Evolutionary conservation across 2,888 invertebrate genomes (phyloP), one percentile per base, ranked within the genome.

Genomic region (Cosmopolites sordidus): DNA sequence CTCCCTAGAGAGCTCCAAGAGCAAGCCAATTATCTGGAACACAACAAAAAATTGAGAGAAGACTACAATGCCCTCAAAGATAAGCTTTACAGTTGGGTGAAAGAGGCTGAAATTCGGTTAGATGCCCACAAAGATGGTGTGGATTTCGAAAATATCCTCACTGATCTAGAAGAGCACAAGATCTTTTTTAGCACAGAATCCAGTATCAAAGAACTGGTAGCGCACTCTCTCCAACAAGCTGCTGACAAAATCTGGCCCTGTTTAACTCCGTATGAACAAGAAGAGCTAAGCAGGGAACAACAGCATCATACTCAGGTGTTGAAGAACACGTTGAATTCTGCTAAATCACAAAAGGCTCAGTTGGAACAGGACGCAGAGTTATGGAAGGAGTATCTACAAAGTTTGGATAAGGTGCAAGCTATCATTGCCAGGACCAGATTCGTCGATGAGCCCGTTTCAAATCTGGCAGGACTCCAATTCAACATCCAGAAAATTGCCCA

Each of bases 161-260:
- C 83, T 5, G 90, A 92, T 66, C 77, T 95, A 16, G 89, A 92
- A 67, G 90, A 92, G 64, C 92, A 92, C 68, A 92, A 90, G 74
- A 81, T 84, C 33, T 92, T 89, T 81, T 92, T 92, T 71, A 83
- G 84, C 57, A 86, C 86, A 38, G 90, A 92, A 66, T 78, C 83
- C 0, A 80, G 83, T 16, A 87, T 90, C 69, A 84, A 87, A 54
- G 89, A 89, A 66, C 76, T 92, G 59, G 87, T 92, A 3, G 84
- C 88, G 1, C 87, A 88, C 60, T 83, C 85, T 54, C 88, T 92
- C 69, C 89, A 91, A 66, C 86, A 87, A 55, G 84, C 87, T 1
- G 89, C 90, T 0, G 91, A 93, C 64, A 88, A 88, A 66, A 91
- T 93, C 51, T 91, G 91, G 88, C 87, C 92, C 0, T 92, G 92